Conservation (phyloP, 2,113 vertebrate genomes). For the Hemibagrus wyckioides region DNA sequence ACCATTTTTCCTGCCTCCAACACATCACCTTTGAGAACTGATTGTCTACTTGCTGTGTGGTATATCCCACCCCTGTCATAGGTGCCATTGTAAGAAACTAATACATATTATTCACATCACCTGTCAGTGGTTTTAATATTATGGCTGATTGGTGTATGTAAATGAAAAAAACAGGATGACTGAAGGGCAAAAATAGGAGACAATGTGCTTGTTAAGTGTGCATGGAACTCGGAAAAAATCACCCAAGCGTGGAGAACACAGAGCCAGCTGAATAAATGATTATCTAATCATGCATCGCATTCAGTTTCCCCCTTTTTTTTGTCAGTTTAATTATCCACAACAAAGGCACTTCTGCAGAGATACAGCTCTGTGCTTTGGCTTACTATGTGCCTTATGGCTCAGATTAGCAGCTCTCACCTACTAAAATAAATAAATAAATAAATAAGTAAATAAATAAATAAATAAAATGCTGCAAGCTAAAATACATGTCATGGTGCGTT, state of each 20-base stretch:
- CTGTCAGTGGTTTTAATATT: no score
- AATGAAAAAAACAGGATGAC: neutral
- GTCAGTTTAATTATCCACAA: constrained; percentile 5
- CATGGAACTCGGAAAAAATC: neutral
- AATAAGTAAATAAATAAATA: no score
- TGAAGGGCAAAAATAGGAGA: neutral
- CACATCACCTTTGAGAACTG: no score
- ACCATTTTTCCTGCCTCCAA: no score
- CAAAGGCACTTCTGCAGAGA: neutral
- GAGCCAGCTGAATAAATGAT: neutral
- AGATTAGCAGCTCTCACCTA: neutral
- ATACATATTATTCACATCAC: no score
- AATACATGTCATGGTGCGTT: neutral
- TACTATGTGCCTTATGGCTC: neutral
- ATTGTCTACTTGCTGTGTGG: no score
- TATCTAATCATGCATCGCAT: neutral
- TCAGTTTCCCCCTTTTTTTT: neutral
- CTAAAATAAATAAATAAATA: no score
- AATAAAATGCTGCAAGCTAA: neutral
- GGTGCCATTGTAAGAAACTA: no score
- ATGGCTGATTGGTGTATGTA: neutral
- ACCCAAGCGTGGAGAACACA: neutral
- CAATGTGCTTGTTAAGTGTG: neutral
- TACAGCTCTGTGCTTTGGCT: neutral
- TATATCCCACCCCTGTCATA: no score